These are phyloP conservation scores for Drosophila histrio DNA, from an alignment of 2,888 invertebrate genomes.

Conservation along the genomic window DNA sequence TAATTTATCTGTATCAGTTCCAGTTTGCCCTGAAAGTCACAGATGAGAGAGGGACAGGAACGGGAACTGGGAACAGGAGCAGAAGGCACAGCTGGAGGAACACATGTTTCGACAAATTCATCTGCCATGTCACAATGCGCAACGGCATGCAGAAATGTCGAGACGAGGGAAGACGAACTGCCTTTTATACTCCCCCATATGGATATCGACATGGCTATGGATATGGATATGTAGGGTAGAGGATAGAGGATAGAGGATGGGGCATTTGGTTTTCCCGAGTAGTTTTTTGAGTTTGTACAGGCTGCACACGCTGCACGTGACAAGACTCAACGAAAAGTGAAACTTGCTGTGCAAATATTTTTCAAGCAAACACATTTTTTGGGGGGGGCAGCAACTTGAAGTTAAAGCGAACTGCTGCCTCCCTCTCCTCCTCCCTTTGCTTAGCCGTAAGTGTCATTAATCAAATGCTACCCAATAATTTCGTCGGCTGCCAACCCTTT, in stretches of 20 bases:
- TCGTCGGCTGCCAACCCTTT: slow-evolving; percentile 64
- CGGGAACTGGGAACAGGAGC: too few species aligned
- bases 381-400: slow-evolving; percentile 1
- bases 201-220: slow-evolving; percentile 39
- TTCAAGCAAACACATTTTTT: slow-evolving; percentile 43
- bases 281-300: slow-evolving; percentile 45
- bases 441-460: slow-evolving; percentile 66
- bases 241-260: not conserved
- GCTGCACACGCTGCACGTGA: slow-evolving; percentile 70
- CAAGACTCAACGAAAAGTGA: slow-evolving; percentile 75
- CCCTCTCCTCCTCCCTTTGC: not conserved
- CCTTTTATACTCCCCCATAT: slow-evolving; percentile 13
- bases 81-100: slow-evolving; percentile 73
- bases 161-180: not conserved
- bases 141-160: slow-evolving; percentile 72
- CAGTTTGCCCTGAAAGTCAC: slow-evolving; percentile 32
- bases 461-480: slow-evolving; percentile 76
- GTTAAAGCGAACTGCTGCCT: slow-evolving; percentile 29
- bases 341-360: slow-evolving; percentile 72
- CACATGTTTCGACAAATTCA: slow-evolving; percentile 79
- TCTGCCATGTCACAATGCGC: slow-evolving; percentile 79
- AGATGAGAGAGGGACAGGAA: slow-evolving; percentile 33
- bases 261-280: slow-evolving; percentile 5
- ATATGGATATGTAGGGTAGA: not conserved
- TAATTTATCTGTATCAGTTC: slow-evolving; percentile 80